Evolutionary conservation across 2,888 invertebrate species (phyloP).

Genomic region (Parnassius smintheus): DNA sequence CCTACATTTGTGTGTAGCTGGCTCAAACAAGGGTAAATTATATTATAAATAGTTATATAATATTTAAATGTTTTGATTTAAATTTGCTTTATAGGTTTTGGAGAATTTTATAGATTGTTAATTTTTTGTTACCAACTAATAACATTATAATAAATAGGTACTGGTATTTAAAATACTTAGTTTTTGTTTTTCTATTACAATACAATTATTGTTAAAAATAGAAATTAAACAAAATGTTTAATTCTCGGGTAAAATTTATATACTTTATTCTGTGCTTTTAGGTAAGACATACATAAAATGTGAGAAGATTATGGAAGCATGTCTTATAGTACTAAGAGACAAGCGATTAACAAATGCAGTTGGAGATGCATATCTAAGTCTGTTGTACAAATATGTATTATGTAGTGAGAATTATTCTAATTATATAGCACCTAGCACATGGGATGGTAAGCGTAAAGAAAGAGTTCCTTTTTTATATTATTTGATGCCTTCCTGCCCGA

Average conservation of each 20-base stretch:
- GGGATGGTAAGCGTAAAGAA: conserved; percentile 70
- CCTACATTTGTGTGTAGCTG: conserved; percentile 63
- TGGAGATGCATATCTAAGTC: conserved; percentile 78
- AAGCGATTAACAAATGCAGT: conserved; percentile 51
- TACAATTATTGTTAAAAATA: too few species aligned
- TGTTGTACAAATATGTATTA: conserved; percentile 79
- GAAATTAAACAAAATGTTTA: too few species aligned
- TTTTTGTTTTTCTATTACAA: too few species aligned
- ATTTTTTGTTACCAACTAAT: too few species aligned
- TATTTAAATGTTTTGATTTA: too few species aligned
- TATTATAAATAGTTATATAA: conserved; percentile 8
- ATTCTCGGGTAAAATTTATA: too few species aligned
- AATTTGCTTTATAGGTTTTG: too few species aligned
- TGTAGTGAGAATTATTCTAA: conserved; percentile 73
- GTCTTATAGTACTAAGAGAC: conserved; percentile 60
- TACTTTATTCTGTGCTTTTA: conserved; percentile 33
- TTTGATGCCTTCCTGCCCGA: neutral
- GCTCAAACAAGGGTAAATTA: conserved; percentile 68
- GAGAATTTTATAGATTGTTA: too few species aligned
- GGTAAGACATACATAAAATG: conserved; percentile 62
- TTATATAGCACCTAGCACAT: conserved; percentile 71
- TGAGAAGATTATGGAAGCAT: conserved; percentile 60
- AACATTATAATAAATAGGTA: too few species aligned
- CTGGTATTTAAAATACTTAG: too few species aligned
- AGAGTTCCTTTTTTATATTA: neutral